Conservation (phyloP, 2,113 vertebrate genomes). For the Paracanthobrama guichenoti region DNA sequence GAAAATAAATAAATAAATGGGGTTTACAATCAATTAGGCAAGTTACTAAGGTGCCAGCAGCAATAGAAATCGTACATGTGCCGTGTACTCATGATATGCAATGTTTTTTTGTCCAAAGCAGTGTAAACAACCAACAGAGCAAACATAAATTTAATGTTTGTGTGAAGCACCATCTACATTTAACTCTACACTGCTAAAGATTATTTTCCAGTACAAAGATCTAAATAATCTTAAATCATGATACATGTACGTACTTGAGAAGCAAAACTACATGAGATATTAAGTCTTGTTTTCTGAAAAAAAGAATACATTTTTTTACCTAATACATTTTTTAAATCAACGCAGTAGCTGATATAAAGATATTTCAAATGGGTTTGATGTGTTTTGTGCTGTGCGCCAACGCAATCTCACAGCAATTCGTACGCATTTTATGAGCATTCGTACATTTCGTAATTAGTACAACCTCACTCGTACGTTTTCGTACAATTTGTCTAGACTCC, state of each 20-base stretch:
- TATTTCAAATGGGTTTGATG: no score
- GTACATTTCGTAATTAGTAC: no score
- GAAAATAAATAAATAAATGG: slow-evolving; percentile 46
- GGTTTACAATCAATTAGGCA: slow-evolving; percentile 52
- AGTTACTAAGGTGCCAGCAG: slow-evolving; percentile 38
- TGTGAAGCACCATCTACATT: not conserved
- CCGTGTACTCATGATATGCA: not conserved
- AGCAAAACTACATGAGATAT: not conserved
- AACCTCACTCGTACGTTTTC: no score
- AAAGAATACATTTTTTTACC: no score
- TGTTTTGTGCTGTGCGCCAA: no score
- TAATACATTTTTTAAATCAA: no score
- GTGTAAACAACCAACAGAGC: not conserved
- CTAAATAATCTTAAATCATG: not conserved
- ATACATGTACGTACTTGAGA: not conserved
- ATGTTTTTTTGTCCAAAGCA: not conserved
- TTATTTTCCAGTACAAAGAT: not conserved
- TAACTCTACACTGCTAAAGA: not conserved
- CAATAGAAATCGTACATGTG: slow-evolving; percentile 17
- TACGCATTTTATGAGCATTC: no score
- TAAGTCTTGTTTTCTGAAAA: not conserved
- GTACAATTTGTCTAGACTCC: no score
- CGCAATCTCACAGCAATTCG: no score
- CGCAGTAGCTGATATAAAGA: no score
- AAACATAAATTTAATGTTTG: not conserved